Conservation (phyloP, 2,113 vertebrate species). For the Elachura formosa region DNA sequence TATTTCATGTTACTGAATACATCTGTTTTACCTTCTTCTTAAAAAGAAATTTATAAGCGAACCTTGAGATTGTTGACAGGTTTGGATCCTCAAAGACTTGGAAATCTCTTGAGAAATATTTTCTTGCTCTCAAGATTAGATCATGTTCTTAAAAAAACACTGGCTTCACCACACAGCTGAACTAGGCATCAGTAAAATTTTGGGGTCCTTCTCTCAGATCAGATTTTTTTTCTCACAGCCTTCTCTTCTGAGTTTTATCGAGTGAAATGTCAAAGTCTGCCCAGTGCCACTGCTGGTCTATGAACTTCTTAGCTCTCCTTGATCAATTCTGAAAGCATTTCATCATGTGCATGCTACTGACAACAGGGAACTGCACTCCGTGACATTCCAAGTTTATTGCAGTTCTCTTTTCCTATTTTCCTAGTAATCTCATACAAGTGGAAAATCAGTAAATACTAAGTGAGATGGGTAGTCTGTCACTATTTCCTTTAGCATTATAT, state of each 20-base stretch:
- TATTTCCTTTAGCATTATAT: not conserved
- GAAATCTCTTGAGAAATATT: not conserved
- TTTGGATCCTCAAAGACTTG: not conserved
- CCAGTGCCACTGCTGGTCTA: not conserved
- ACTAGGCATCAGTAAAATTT: not conserved
- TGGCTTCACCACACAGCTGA: not conserved
- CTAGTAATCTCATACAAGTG: not conserved
- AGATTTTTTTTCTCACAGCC: not conserved
- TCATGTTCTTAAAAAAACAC: not conserved
- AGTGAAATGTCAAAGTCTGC: not conserved
- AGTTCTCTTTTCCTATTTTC: not conserved
- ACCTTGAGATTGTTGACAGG: not conserved
- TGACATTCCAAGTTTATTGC: not conserved
- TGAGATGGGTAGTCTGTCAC: not conserved
- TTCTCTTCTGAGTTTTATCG: not conserved
- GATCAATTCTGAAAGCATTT: not conserved
- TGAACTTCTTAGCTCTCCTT: not conserved
- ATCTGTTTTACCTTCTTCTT: not conserved
- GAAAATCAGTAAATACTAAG: not conserved
- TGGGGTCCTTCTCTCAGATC: rapidly evolving
- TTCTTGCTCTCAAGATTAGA: not conserved
- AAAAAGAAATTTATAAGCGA: not conserved
- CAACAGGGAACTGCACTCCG: not conserved
- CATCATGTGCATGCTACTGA: not conserved
- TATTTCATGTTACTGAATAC: not conserved